Percentiles rank a stretch among this genome's conserved stretches.
phyloP scores from a whole-genome alignment of 1,140 invertebrate species.

The Drosophila equinoxialis region DNA sequence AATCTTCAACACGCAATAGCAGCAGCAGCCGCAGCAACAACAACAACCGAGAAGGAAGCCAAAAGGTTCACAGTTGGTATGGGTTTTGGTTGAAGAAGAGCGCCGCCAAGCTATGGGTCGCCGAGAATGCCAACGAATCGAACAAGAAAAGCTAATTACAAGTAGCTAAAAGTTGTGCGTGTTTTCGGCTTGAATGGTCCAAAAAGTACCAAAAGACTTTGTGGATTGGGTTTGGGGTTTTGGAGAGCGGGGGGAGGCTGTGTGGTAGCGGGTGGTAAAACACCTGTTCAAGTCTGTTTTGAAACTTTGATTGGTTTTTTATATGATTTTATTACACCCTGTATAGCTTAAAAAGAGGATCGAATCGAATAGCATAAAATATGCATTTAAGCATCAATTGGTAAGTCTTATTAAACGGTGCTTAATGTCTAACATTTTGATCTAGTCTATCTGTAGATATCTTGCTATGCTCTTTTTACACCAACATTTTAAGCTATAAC shows the following conservation, averaged over 20 bases:
- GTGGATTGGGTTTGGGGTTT: not conserved
- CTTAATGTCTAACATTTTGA: too few species aligned
- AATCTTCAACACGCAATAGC: conserved; percentile 69
- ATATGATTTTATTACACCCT: conserved; percentile 54
- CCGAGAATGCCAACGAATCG: conserved; percentile 64
- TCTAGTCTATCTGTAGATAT: too few species aligned
- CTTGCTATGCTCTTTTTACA: too few species aligned
- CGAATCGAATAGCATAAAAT: not conserved
- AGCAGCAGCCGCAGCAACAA: conserved; percentile 45
- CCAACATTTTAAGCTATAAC: not conserved
- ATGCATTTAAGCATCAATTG: too few species aligned
- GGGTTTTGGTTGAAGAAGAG: not conserved
- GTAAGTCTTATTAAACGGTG: too few species aligned
- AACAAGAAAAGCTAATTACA: conserved; percentile 81
- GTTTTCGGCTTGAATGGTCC: conserved; percentile 58
- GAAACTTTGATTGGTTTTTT: conserved; percentile 78
- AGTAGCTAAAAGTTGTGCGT: conserved; percentile 79
- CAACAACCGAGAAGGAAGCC: not conserved
- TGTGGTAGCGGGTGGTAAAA: conserved; percentile 28
- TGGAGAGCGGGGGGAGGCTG: too few species aligned
- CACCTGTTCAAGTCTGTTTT: conserved; percentile 68
- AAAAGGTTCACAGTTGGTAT: conserved; percentile 8
- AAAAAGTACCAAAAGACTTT: conserved; percentile 8
- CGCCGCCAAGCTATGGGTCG: not conserved
- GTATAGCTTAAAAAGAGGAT: conserved; percentile 11